Percentiles rank a stretch among this genome's conserved stretches.
Conservation (phyloP, 2,888 invertebrate species). For the Phragmatobia fuliginosa region DNA sequence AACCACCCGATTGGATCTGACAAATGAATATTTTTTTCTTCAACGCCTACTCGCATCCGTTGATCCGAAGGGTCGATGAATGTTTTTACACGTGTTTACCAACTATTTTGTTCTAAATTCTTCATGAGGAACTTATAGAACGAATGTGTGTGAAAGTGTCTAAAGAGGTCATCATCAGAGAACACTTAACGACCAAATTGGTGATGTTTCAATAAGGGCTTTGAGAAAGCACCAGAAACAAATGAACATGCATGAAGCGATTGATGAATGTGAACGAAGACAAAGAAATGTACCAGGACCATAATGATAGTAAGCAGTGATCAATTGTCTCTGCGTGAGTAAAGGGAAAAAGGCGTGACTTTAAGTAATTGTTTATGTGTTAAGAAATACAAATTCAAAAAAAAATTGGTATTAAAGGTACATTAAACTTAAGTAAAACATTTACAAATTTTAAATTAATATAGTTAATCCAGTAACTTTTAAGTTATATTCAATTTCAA, state of each 20-base stretch:
- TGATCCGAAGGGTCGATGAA: not conserved
- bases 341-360: too few species aligned
- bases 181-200: too few species aligned
- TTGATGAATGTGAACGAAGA: too few species aligned
- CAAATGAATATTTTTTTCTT: not conserved
- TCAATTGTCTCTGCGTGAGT: too few species aligned
- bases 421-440: constrained; percentile 3
- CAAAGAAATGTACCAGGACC: too few species aligned
- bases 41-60: not conserved
- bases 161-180: too few species aligned
- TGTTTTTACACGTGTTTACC: not conserved
- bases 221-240: too few species aligned
- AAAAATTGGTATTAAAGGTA: constrained; percentile 6
- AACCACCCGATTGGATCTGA: not conserved
- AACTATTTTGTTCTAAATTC: not conserved
- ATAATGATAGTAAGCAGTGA: too few species aligned
- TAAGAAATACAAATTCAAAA: not conserved
- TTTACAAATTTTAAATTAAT: constrained; percentile 21
- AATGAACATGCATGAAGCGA: too few species aligned
- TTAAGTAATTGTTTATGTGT: not conserved
- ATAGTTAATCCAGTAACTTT: constrained; percentile 32
- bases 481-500: constrained; percentile 46
- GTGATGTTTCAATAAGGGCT: too few species aligned
- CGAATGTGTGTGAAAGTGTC: too few species aligned
- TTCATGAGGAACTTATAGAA: too few species aligned